phyloP scores from a whole-genome alignment of 1,140 invertebrate genomes.

The Doryteuthis pealeii region DNA sequence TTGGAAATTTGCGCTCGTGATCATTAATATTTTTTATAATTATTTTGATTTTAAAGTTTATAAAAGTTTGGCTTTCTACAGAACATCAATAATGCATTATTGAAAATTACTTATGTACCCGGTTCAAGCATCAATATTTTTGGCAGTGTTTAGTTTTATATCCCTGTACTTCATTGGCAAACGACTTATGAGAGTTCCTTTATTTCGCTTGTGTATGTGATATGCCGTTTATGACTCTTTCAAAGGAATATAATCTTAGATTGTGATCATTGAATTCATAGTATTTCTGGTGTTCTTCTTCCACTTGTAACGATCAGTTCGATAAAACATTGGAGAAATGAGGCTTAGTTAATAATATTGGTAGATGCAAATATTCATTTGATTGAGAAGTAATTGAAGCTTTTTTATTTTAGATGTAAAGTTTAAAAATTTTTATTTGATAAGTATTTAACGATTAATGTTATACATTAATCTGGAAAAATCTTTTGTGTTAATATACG shows the following conservation, averaged over 20 bases:
- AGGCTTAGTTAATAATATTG: not conserved
- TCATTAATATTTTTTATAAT: conserved; percentile 50
- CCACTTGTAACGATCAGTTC: conserved; percentile 16
- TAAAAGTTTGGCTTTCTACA: not conserved
- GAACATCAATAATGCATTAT: conserved; percentile 24
- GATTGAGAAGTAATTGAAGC: too few relatives aligned
- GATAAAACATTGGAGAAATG: not conserved
- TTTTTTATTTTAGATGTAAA: too few relatives aligned
- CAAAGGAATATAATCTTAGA: not conserved
- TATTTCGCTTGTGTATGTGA: not conserved
- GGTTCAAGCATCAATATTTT: conserved; percentile 24
- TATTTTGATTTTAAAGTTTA: conserved; percentile 19
- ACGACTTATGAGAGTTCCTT: not conserved
- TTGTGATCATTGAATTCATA: conserved; percentile 12
- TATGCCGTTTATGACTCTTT: not conserved
- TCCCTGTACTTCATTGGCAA: not conserved
- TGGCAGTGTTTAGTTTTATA: not conserved
- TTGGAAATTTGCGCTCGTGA: conserved; percentile 47
- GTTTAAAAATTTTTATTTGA: too few relatives aligned
- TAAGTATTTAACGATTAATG: too few relatives aligned
- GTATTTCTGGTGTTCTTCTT: conserved; percentile 19
- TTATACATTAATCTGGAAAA: too few relatives aligned
- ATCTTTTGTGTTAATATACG: too few relatives aligned
- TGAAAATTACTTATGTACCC: conserved; percentile 30
- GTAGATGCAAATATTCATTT: not conserved